Percentiles rank a stretch among this genome's conserved stretches.
These are phyloP conservation scores for Lampris megalopsis DNA, from an alignment of 2,113 vertebrate genomes.

Conservation along the genomic window DNA sequence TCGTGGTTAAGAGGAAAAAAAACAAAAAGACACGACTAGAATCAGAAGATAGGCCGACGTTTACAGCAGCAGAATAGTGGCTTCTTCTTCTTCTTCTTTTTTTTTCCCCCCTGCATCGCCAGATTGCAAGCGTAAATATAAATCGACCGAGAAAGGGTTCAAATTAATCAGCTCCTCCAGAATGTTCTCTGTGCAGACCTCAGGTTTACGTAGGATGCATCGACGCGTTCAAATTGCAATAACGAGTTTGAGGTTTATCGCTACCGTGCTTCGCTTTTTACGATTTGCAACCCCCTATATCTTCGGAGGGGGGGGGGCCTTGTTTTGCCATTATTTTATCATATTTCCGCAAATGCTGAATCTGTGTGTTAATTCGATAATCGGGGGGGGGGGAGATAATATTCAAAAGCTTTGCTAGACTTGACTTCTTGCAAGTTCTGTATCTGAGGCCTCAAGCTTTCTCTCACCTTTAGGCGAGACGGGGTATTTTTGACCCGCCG, in stretches of 20 bases:
- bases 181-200: conserved; percentile 77
- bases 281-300: conserved; percentile 79
- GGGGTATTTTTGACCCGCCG: conserved; percentile 75
- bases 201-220: conserved; percentile 78
- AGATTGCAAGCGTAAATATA: conserved; percentile 67
- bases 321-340: conserved; percentile 75
- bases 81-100: conserved; percentile 27
- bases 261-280: conserved; percentile 71
- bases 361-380: conserved; percentile 73
- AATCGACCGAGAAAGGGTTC: conserved; percentile 50
- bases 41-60: conserved; percentile 58
- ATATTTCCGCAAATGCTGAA: conserved; percentile 62
- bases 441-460: conserved; percentile 90
- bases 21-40: conserved; percentile 69
- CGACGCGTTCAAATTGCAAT: conserved; percentile 80
- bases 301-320: conserved; percentile 81
- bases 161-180: conserved; percentile 60
- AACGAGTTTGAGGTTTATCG: conserved; percentile 81
- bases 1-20: conserved; percentile 84
- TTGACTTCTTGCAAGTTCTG: conserved; percentile 84
- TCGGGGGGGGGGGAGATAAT: conserved; percentile 61
- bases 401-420: conserved; percentile 64
- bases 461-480: conserved; percentile 76
- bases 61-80: conserved; percentile 71
- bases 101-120: conserved; percentile 18